phyloP scores from a whole-genome alignment of 1,140 invertebrate species.

The Zaprionus kolodkinae region DNA sequence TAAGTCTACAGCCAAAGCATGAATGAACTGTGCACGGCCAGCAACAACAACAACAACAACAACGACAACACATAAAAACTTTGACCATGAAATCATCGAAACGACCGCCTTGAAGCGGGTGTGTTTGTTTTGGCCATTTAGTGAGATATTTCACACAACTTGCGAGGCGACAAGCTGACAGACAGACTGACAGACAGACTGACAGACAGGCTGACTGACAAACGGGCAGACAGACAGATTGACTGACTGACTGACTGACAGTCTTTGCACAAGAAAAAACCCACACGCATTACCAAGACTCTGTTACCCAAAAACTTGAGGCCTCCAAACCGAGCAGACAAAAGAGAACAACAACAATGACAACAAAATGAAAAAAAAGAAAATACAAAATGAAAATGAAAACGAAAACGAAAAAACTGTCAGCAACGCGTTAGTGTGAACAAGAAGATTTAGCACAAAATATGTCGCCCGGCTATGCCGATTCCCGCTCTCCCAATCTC shows the following conservation, averaged over 20 bases:
- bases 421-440: conserved; percentile 77
- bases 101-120: conserved; percentile 61
- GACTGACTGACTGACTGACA: conserved; percentile 59
- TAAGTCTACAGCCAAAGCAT: conserved; percentile 15
- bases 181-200: conserved; percentile 42
- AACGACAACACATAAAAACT: conserved; percentile 29
- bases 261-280: conserved; percentile 54
- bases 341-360: conserved; percentile 42
- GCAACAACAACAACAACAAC: conserved; percentile 16
- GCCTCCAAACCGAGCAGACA: conserved; percentile 42
- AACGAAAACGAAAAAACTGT: conserved; percentile 63
- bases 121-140: conserved; percentile 77
- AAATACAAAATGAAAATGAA: conserved; percentile 58
- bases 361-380: conserved; percentile 32
- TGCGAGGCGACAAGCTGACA: conserved; percentile 40
- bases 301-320: conserved; percentile 28
- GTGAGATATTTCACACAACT: conserved; percentile 73
- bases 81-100: conserved; percentile 62
- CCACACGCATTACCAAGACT: conserved; percentile 17
- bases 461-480: conserved; percentile 57
- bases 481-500: conserved; percentile 28
- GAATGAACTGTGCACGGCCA: conserved; percentile 40
- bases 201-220: conserved; percentile 41
- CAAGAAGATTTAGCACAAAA: conserved; percentile 80
- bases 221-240: conserved; percentile 37